Evolutionary conservation across 2,888 invertebrate species (phyloP), one percentile per base, ranked within the genome.

Genomic region (Thecocarcelia acutangulata): DNA sequence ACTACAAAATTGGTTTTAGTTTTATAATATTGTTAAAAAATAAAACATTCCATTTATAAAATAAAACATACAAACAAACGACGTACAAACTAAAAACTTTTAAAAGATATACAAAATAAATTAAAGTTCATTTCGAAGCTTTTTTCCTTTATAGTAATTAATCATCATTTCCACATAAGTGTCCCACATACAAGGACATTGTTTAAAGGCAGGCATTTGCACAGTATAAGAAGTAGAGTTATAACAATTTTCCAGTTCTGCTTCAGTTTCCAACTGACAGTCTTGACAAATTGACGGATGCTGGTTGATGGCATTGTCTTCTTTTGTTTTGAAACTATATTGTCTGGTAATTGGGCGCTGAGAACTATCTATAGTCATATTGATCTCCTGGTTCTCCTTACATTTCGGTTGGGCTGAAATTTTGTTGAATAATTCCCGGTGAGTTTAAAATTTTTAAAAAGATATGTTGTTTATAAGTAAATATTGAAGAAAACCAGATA

Each of bases 181-280:
- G 1, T 79, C 28, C 24, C 85, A 80, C 88, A 88, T 88, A 68
- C 88, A 88, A 12, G 85, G 86, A 61, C 88, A 88, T 17, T 84
- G 85, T 3, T 52, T 75, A 42, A 85, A 87, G 0, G 70, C 33
- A 1, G 86, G 85, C n/a, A 81, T 8, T 9, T 42, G 13, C 19
- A 33, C 52, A 4, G 17, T 24, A 63, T 52, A 33, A 5, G 58
- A 12, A 75, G 37, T 13, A 19, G 28, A 3, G 19, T 24, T 13
- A 37, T 19, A 37, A 19, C 19, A 37, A n/a, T 61, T n/a, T 15
- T 19, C 44, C 12, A 24, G 5, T 1, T n/a, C 3, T 13, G 17
- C 21, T 11, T 24, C 17, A 11, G 46, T 15, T 15, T 54, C 46
- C 48, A 24, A 8, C 15, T 58, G 74, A 48, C 37, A 46, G 37